Conservation (phyloP, 2,797 vertebrate species). For the Molossus molossus region DNA sequence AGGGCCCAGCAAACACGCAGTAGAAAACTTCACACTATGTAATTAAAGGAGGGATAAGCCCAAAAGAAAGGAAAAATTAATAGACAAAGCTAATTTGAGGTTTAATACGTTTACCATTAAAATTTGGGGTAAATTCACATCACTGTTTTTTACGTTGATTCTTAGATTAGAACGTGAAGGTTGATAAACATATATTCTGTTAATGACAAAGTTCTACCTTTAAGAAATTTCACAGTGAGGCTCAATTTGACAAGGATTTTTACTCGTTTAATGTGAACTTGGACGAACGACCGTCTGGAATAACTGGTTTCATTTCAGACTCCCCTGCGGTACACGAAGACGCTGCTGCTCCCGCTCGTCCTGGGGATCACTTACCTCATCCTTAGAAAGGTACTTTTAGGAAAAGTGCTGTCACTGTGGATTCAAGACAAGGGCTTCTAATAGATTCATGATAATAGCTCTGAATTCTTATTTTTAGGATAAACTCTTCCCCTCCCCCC, state of each 20-base stretch:
- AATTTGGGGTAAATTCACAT: background rate
- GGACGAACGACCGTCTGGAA: conserved; percentile 59
- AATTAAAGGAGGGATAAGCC: conserved; percentile 17
- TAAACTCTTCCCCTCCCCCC: background rate
- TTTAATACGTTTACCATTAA: background rate
- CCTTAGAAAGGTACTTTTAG: conserved; percentile 90
- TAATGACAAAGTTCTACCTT: conserved; percentile 51
- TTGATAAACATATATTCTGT: background rate
- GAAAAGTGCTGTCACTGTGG: background rate
- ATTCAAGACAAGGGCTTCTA: background rate
- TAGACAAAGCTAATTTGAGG: background rate
- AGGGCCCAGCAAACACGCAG: background rate
- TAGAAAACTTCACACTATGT: background rate
- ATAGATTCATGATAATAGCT: conserved; percentile 37
- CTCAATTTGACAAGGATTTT: conserved; percentile 21
- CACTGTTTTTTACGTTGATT: conserved; percentile 48
- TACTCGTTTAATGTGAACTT: conserved; percentile 48
- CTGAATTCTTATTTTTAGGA: conserved; percentile 44
- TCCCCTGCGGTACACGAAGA: conserved; percentile 92
- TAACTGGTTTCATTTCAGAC: conserved; percentile 90
- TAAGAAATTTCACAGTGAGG: conserved; percentile 34
- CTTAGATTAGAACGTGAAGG: background rate
- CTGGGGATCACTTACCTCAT: conserved; percentile 91
- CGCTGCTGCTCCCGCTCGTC: conserved; percentile 93
- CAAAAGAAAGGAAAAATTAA: background rate